Evolutionary conservation across 2,113 vertebrate genomes (phyloP), one percentile per base, ranked within the genome.

Genomic region (Acanthochromis polyacanthus): DNA sequence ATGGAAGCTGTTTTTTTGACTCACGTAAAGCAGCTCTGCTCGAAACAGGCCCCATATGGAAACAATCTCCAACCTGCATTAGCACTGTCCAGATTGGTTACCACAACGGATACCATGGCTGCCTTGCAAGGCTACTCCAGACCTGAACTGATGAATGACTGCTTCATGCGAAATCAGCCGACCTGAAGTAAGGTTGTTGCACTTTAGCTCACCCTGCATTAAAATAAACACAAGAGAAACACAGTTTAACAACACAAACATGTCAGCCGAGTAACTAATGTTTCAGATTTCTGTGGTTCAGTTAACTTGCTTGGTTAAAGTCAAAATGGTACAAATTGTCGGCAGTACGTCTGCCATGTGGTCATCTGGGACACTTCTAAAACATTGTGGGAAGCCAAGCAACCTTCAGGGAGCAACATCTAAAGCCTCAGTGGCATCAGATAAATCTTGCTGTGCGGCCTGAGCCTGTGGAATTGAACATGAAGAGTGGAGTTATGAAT

Each of bases 1-100:
- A 86, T 71, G 63, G 71, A 84, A 80, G 62, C 83, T 61, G 65
- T 0, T 83, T 80, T 81, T 76, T 81, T 52, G 80, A 82, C 78
- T 15, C 46, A 81, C 84, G 52, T 57, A 57, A 72, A 65, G 30
- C 59, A 64, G 75, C 50, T 48, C 30, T 52, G 46, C 55, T 55
- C 63, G 56, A 84, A 92, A 83, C 36, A 60, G 71, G 50, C 57
- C 60, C 52, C 94, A 95, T 93, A 91, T 94, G 94, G 93, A 92
- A 94, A 83, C 93, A 92, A 93, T 95, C 89, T 89, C 17, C 72
- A 69, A 12, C 55, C 64, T 53, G 65, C 90, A 88, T 91, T 78
- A 85, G 81, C 40, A 60, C 86, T 90, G 88, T 93, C 92, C 89
- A 89, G 81, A 50, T 69, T 45, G 72, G 86, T 94, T 94, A 93